Percentiles rank a stretch among this genome's conserved stretches.
These are phyloP conservation scores for Euwallacea similis DNA, from an alignment of 1,140 invertebrate genomes.

Conservation along the genomic window DNA sequence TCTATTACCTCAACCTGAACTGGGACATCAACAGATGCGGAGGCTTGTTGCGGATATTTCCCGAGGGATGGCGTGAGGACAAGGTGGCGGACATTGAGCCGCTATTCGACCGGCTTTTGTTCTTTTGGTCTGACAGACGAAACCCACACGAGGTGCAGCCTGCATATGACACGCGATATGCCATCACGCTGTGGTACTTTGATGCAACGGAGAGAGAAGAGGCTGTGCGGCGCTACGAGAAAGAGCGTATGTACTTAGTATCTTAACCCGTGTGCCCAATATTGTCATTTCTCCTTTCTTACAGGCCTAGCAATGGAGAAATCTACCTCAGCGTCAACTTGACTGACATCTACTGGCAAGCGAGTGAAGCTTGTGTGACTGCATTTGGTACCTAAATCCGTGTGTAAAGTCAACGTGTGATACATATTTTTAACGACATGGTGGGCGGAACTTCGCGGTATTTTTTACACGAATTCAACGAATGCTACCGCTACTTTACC, in stretches of 20 bases:
- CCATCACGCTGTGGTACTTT: conserved; percentile 96
- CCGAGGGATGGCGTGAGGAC: conserved; percentile 72
- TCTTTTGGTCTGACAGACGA: conserved; percentile 96
- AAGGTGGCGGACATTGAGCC: conserved; percentile 89
- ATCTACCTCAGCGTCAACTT: conserved; percentile 22
- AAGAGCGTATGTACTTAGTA: conserved; percentile 56
- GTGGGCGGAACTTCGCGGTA: neutral
- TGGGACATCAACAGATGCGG: conserved; percentile 79
- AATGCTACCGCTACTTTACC: neutral
- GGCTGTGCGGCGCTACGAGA: conserved; percentile 68
- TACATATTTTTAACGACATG: neutral
- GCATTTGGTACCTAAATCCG: conserved; percentile 14
- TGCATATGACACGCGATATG: conserved; percentile 84
- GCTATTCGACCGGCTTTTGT: conserved; percentile 88
- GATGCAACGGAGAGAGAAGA: conserved; percentile 82
- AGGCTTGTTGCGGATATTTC: conserved; percentile 79
- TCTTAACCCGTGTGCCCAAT: neutral
- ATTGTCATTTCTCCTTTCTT: neutral
- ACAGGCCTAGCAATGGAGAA: conserved; percentile 24
- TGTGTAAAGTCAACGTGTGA: conserved; percentile 9
- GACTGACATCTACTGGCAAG: conserved; percentile 19
- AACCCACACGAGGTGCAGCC: conserved; percentile 98
- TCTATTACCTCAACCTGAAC: conserved; percentile 94
- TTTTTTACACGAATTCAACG: neutral
- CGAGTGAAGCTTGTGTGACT: conserved; percentile 18